Conservation (phyloP, 2,113 vertebrate species). For the Apaloderma vittatum region DNA sequence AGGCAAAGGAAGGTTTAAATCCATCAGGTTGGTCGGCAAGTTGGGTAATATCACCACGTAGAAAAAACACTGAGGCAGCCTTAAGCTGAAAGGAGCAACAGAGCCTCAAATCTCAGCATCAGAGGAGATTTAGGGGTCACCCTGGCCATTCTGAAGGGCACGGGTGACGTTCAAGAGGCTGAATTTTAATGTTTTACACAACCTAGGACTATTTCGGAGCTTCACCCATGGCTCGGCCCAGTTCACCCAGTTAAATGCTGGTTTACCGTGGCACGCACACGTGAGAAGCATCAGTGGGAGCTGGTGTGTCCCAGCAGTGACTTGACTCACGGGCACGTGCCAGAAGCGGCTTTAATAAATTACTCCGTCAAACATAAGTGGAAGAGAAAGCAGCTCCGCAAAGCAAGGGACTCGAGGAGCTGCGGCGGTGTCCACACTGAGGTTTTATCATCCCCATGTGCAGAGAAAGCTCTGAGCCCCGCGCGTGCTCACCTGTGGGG, state of each 20-base stretch:
- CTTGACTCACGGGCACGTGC: fast-evolving
- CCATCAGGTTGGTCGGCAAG: background rate
- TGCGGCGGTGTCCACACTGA: background rate
- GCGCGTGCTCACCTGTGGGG: background rate
- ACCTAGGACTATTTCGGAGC: background rate
- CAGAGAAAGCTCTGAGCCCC: fast-evolving
- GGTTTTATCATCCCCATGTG: background rate
- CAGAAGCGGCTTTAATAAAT: fast-evolving
- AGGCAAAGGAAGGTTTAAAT: background rate
- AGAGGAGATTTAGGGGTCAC: background rate
- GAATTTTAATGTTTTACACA: background rate
- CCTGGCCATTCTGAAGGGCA: background rate
- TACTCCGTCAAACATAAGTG: fast-evolving
- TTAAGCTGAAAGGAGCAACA: background rate
- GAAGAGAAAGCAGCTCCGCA: background rate
- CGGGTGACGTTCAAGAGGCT: fast-evolving
- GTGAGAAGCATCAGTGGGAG: background rate
- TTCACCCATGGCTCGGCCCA: fast-evolving
- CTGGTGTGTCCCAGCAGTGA: background rate
- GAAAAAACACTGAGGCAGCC: background rate
- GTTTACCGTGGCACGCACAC: fast-evolving
- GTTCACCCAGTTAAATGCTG: background rate
- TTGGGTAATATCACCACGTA: fast-evolving
- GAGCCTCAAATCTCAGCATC: background rate
- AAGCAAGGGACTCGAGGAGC: background rate